A percentile compares a stretch with the other conserved stretches of the same genome.
Conservation (phyloP, 2,888 invertebrate species). For the Neria commutata region DNA sequence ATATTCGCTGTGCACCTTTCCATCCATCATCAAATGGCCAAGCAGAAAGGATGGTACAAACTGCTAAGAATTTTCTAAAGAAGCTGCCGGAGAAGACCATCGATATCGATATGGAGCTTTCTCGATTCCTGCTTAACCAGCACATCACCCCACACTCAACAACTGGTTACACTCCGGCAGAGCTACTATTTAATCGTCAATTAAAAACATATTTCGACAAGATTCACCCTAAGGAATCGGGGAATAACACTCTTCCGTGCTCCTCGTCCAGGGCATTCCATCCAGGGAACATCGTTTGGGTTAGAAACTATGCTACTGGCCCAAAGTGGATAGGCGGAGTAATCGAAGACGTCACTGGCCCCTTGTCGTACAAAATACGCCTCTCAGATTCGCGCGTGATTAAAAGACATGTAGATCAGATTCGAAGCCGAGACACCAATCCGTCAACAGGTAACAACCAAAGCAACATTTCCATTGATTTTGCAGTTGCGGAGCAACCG, state of each 20-base stretch:
- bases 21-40: conserved; percentile 12
- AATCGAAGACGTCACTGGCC: neutral
- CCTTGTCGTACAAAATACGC: neutral
- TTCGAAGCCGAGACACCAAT: too few species aligned
- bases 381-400: neutral
- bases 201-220: conserved; percentile 22
- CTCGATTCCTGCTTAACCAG: conserved; percentile 19
- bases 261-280: neutral
- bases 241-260: neutral
- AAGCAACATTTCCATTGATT: too few species aligned
- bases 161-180: conserved; percentile 12
- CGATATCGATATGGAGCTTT: conserved; percentile 7
- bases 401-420: neutral
- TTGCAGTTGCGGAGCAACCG: too few species aligned
- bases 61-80: conserved; percentile 20
- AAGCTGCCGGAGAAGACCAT: neutral
- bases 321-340: neutral
- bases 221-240: conserved; percentile 12
- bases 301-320: conserved; percentile 7
- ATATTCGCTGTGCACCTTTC: conserved; percentile 20
- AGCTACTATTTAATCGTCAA: conserved; percentile 15
- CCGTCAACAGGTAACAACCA: too few species aligned
- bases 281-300: neutral
- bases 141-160: conserved; percentile 17
- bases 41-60: conserved; percentile 10